Evolutionary conservation across 2,113 vertebrate genomes (phyloP), one percentile per base, ranked within the genome.

Genomic region (Larimichthys crocea): DNA sequence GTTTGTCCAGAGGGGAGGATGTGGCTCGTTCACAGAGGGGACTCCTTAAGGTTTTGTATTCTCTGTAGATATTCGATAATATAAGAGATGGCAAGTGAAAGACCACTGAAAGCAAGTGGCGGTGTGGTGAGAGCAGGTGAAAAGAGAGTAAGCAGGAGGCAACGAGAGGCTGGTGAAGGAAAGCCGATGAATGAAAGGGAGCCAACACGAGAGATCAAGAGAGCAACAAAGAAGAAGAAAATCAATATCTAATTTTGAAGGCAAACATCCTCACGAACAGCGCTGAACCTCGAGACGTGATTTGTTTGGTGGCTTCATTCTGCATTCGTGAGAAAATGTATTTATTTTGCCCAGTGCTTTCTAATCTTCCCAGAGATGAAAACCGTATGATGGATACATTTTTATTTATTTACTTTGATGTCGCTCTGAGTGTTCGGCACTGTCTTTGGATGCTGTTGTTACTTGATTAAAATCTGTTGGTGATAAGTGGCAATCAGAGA

Each of bases 171-270:
- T 0, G 50, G 22, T 65, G 52, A 85, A 56, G 70, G 66, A 74
- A 67, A 83, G 14, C 26, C 40, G 17, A 67, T 56, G 62, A 80
- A 76, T 74, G 63, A 31, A 48, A 59, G 52, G 46, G 22, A 84
- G 63, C 17, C 35, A 79, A 65, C 74, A 74, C 14, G 1, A 66
- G 44, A 66, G 26, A 77, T 79, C 15, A 62, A 57, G 67, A 48
- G 50, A 26, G 77, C 68, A 78, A 74, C 59, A 75, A 57, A 61
- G 57, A 76, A 26, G 52, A 3, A 61, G 17, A 85, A 91, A 90
- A 90, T 91, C 90, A 80, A 92, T 92, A 90, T 83, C 63, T 90
- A 70, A 91, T 92, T 86, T 85, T 78, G 71, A 70, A 77, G 62
- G 57, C 88, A 88, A 85, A 85, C 85, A 85, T 81, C 72, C 15